Evolutionary conservation across 2,888 invertebrate species (phyloP).

Genomic region (Augiades crinisus): DNA sequence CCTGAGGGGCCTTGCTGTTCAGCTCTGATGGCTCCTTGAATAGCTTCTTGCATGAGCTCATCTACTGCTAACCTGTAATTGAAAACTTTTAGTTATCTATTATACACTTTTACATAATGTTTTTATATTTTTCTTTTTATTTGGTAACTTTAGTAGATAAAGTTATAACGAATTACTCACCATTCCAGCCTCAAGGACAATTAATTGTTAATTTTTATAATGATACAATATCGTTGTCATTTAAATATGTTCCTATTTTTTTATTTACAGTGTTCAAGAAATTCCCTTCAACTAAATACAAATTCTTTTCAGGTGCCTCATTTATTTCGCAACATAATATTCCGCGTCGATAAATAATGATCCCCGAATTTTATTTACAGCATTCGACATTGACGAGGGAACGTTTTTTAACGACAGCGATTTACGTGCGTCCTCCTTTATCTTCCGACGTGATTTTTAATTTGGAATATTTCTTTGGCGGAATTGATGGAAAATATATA

Average conservation of each 20-base stretch:
- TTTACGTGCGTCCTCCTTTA: constrained; percentile 10
- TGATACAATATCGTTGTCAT: no score
- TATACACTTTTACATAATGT: no score
- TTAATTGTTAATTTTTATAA: no score
- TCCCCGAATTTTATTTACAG: constrained; percentile 58
- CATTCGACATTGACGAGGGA: constrained; percentile 25
- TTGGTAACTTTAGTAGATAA: no score
- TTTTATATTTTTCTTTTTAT: no score
- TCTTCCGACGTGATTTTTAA: constrained; percentile 14
- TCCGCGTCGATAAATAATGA: constrained; percentile 63
- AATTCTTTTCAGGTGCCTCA: no score
- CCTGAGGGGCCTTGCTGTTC: constrained; percentile 82
- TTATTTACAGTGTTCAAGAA: no score
- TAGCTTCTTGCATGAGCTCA: constrained; percentile 82
- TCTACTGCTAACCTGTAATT: constrained; percentile 77
- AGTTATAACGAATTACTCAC: no score
- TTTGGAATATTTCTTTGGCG: constrained; percentile 5
- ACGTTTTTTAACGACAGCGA: constrained; percentile 7
- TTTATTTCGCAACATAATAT: constrained; percentile 62
- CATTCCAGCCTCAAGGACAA: no score
- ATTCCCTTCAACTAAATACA: no score
- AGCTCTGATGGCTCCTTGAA: constrained; percentile 81
- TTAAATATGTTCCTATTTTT: no score
- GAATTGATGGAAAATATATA: no score
- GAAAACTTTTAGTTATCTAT: constrained; percentile 3